A percentile compares a stretch with the other conserved stretches of the same genome.
Evolutionary conservation across 2,888 invertebrate genomes (phyloP).

Genomic region (Dasypogon diadema): DNA sequence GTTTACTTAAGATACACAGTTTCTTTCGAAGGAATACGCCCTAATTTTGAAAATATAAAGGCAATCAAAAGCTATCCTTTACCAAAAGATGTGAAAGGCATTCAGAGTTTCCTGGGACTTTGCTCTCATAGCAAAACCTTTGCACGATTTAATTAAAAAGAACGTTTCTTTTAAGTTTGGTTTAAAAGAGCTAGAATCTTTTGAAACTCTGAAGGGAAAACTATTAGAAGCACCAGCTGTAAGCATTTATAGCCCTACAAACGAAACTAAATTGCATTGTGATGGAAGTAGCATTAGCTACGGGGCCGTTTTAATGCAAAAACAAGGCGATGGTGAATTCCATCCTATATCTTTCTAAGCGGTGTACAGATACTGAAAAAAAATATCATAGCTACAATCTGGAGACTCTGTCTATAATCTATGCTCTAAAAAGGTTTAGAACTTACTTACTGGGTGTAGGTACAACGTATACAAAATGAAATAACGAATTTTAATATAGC

Average conservation of each 20-base stretch:
- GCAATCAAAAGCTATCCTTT: conserved; percentile 49
- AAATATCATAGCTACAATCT: conserved; percentile 61
- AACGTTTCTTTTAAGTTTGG: conserved; percentile 37
- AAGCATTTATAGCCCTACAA: conserved; percentile 60
- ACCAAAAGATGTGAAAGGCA: conserved; percentile 57
- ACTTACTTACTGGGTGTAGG: conserved; percentile 58
- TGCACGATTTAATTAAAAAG: conserved; percentile 59
- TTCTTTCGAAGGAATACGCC: conserved; percentile 36
- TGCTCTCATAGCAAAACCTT: conserved; percentile 59
- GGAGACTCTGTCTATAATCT: conserved; percentile 59
- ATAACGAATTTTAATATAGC: no score
- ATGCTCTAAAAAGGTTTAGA: conserved; percentile 59
- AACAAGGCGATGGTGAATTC: conserved; percentile 59
- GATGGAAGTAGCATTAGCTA: conserved; percentile 61
- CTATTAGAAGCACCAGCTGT: conserved; percentile 58
- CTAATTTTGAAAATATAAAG: conserved; percentile 49
- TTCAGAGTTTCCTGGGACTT: conserved; percentile 56
- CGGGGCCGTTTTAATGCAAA: conserved; percentile 60
- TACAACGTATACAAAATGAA: no score
- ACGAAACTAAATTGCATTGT: conserved; percentile 61
- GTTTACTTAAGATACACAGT: conserved; percentile 35
- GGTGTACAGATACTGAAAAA: conserved; percentile 58
- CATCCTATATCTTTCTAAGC: conserved; percentile 60
- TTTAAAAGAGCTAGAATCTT: conserved; percentile 42
- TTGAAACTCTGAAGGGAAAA: conserved; percentile 46